These are phyloP conservation scores for Prietella phreatophila DNA, from an alignment of 2,113 vertebrate genomes.

Conservation along the genomic window DNA sequence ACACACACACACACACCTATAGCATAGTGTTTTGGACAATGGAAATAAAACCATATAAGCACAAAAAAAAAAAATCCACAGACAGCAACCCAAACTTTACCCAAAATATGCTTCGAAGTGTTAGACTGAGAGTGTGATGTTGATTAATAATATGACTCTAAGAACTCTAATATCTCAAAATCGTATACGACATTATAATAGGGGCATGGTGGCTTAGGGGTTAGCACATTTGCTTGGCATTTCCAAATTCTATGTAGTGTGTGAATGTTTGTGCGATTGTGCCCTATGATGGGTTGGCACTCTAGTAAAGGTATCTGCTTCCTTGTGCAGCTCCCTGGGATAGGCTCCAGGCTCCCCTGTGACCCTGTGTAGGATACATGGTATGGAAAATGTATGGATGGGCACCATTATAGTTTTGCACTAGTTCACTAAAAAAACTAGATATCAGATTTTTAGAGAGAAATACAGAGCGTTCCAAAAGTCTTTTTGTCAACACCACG, in stretches of 20 bases:
- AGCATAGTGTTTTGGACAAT: neutral
- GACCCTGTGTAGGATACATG: too few species aligned
- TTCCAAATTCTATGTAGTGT: too few species aligned
- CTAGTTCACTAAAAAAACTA: neutral
- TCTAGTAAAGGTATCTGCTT: too few species aligned
- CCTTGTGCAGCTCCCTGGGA: too few species aligned
- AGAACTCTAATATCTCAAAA: neutral
- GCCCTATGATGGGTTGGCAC: too few species aligned
- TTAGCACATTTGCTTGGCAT: too few species aligned
- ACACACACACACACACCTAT: neutral
- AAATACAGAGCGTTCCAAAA: neutral
- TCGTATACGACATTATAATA: neutral
- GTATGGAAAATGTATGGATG: too few species aligned
- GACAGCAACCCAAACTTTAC: neutral
- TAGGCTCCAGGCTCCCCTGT: too few species aligned
- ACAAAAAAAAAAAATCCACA: neutral
- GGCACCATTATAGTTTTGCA: neutral
- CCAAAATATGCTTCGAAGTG: neutral
- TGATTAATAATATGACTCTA: neutral
- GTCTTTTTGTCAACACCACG: too few species aligned
- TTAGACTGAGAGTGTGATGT: neutral
- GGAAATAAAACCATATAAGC: neutral
- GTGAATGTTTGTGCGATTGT: too few species aligned
- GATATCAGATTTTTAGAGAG: neutral
- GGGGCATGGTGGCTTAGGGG: too few species aligned